Evolutionary conservation across 1,140 invertebrate species (phyloP).

Genomic region (Bombus breviceps): DNA sequence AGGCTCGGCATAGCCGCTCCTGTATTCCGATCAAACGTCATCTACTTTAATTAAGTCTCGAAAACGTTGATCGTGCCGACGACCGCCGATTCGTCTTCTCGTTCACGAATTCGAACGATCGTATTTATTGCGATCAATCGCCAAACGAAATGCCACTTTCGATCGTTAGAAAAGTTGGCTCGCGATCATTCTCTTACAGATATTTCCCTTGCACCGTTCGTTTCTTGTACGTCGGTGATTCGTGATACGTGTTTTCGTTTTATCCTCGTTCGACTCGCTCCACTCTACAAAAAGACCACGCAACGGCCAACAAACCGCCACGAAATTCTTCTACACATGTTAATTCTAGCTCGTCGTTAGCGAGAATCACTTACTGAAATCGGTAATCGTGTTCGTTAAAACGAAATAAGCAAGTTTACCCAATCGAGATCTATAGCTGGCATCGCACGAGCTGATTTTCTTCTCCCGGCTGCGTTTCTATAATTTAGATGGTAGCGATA

Average conservation of each 20-base stretch:
- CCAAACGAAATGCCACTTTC: neutral
- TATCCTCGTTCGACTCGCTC: too few relatives aligned
- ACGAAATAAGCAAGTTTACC: neutral
- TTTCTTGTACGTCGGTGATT: too few relatives aligned
- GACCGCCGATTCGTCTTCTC: neutral
- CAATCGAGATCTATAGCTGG: too few relatives aligned
- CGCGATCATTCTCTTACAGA: too few relatives aligned
- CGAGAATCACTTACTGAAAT: too few relatives aligned
- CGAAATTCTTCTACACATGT: too few relatives aligned
- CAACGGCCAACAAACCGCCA: neutral
- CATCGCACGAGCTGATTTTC: neutral
- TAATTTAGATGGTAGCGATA: slow-evolving; percentile 43
- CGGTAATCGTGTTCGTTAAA: neutral
- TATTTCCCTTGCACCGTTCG: too few relatives aligned
- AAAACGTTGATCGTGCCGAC: slow-evolving; percentile 28
- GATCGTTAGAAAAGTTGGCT: neutral
- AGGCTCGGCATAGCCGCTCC: slow-evolving; percentile 30
- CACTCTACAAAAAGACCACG: too few relatives aligned
- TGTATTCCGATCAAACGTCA: slow-evolving; percentile 54
- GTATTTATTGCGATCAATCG: neutral
- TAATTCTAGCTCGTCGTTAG: too few relatives aligned
- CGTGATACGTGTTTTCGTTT: too few relatives aligned
- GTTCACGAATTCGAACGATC: neutral
- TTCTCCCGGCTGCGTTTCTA: neutral
- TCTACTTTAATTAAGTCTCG: slow-evolving; percentile 44